Evolutionary conservation across 2,797 vertebrate species (phyloP), one percentile per base, ranked within the genome.

Genomic region (Phalloptychus januarius): DNA sequence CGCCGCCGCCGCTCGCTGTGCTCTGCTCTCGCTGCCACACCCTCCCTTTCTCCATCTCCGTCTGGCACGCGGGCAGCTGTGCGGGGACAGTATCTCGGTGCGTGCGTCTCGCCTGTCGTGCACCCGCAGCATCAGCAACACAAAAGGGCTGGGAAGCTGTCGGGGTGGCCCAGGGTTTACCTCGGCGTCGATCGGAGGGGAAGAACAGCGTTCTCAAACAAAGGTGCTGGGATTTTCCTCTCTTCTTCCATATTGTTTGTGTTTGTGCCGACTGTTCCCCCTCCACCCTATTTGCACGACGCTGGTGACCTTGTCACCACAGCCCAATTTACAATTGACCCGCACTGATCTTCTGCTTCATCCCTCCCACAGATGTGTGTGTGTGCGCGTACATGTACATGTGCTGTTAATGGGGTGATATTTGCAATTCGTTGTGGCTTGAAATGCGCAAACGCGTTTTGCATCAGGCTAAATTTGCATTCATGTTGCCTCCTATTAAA

Each of bases 81-180:
- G 93, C 89, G 79, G 85, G 85, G 89, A 44, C 86, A 52, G 86
- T 45, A 83, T 31, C 81, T 63, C 79, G 10, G 89, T 83, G 94
- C 93, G 93, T 95, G 88, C 90, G 92, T 93, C 85, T 87, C 89
- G 67, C 82, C 87, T 82, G 89, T 91, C 94, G 91, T 81, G 92
- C 91, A 94, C 94, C 89, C 94, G 94, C 96, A 96, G 94, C 95
- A 95, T 95, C 95, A 95, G 95, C 95, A 95, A 87, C 95, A 95
- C 95, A 96, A 95, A 96, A 94, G 94, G 88, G 85, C 12, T 88
- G 78, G 83, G 79, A 85, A 85, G 85, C 79, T 23, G 83, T 81
- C 80, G 84, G 80, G 79, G 81, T n/a, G 79, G 80, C 0, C 89
- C 89, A 61, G 81, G 81, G 77, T 71, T 81, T 25, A 65, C 79